Conservation (phyloP, 2,797 vertebrate genomes). For the Sardinella longiceps region DNA sequence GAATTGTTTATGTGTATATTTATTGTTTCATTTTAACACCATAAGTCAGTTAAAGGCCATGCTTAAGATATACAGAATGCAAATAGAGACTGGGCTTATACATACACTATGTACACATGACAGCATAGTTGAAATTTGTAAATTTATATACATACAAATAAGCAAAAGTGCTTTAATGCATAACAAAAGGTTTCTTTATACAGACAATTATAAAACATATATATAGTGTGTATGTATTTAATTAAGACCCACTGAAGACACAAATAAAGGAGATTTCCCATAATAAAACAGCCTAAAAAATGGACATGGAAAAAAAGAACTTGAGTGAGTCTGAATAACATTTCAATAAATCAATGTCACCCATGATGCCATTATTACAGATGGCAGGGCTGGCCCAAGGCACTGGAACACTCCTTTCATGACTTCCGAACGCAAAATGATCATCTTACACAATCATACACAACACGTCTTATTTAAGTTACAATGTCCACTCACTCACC, state of each 20-base stretch:
- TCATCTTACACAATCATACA: not conserved
- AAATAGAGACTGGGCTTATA: conserved; percentile 54
- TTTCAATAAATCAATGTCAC: not conserved
- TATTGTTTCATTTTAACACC: conserved; percentile 34
- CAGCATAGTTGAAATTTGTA: conserved; percentile 61
- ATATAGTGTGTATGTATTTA: conserved; percentile 25
- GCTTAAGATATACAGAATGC: conserved; percentile 42
- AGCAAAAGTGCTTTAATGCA: conserved; percentile 73
- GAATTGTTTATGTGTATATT: conserved; percentile 33
- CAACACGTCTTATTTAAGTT: not conserved
- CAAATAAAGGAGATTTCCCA: not conserved
- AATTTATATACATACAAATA: conserved; percentile 65
- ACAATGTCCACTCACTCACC: not conserved
- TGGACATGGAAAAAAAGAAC: not conserved
- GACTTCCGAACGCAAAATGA: not conserved
- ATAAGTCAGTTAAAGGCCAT: conserved; percentile 49
- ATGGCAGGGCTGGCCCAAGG: conserved; percentile 9
- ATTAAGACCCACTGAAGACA: conserved; percentile 22
- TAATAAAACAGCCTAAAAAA: conserved; percentile 8
- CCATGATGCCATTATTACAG: not conserved
- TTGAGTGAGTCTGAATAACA: not conserved
- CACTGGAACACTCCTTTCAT: conserved; percentile 3
- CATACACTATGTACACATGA: conserved; percentile 63
- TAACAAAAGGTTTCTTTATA: conserved; percentile 58
- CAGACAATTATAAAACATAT: conserved; percentile 54